A percentile compares a stretch with the other conserved stretches of the same genome.
These are phyloP conservation scores for Trimorus sp. DNA, from an alignment of 2,888 invertebrate genomes.

Conservation along the genomic window DNA sequence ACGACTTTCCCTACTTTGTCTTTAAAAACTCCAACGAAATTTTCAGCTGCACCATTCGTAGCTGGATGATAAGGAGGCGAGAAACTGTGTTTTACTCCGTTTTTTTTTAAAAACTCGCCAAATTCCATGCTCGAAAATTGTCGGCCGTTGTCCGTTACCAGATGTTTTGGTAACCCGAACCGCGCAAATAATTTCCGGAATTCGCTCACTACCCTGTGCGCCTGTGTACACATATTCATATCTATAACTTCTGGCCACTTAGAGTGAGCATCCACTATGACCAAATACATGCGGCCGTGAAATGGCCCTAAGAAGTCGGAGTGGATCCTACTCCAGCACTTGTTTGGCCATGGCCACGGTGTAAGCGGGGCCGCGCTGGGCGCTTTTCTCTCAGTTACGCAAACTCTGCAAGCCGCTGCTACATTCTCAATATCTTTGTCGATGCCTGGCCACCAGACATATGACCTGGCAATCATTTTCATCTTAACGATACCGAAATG, in stretches of 20 bases:
- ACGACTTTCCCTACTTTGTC: conserved; percentile 18
- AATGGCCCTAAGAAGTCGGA: conserved; percentile 63
- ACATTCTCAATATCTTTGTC: conserved; percentile 61
- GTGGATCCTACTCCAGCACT: conserved; percentile 60
- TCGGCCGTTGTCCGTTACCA: conserved; percentile 9
- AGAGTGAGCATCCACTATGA: conserved; percentile 65
- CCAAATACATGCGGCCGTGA: conserved; percentile 63
- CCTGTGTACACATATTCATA: conserved; percentile 22
- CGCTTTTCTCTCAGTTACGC: conserved; percentile 14
- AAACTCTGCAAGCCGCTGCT: conserved; percentile 25
- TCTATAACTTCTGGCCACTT: conserved; percentile 66
- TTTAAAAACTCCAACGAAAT: conserved; percentile 13
- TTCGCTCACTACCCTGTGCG: conserved; percentile 7
- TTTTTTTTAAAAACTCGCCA: background rate
- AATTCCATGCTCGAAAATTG: background rate
- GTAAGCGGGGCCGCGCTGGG: background rate
- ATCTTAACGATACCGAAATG: conserved; percentile 54
- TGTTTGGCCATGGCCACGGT: conserved; percentile 30
- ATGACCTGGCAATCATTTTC: conserved; percentile 58
- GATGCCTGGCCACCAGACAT: conserved; percentile 66
- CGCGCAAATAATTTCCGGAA: conserved; percentile 50
- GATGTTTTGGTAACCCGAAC: conserved; percentile 54
- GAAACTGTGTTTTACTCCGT: conserved; percentile 20
- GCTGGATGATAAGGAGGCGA: conserved; percentile 4
- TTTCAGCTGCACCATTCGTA: conserved; percentile 16